Evolutionary conservation across 2,888 invertebrate genomes (phyloP).

Genomic region (Cepaea hortensis): DNA sequence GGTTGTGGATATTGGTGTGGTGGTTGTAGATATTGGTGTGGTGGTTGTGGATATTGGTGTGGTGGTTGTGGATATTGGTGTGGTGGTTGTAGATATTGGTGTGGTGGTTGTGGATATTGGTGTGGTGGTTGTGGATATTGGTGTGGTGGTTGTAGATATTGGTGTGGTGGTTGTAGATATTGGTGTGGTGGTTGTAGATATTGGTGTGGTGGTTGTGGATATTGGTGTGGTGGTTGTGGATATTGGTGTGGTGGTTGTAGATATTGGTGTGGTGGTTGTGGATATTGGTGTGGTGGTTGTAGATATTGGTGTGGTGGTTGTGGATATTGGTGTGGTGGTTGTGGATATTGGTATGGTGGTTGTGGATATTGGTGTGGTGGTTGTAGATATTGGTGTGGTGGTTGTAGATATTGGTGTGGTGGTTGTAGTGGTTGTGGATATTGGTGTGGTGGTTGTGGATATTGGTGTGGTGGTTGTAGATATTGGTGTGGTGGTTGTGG

Average conservation of each 20-base stretch:
- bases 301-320: not conserved
- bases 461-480: not conserved
- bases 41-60: too few species aligned
- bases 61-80: not conserved
- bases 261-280: too few species aligned
- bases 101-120: conserved; percentile 10
- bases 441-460: not conserved
- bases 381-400: not conserved
- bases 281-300: not conserved
- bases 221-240: not conserved
- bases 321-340: not conserved
- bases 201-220: conserved; percentile 2
- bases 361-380: not conserved
- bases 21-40: too few species aligned
- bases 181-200: conserved; percentile 13
- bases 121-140: conserved; percentile 19
- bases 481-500: not conserved
- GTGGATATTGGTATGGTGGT: not conserved
- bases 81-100: not conserved
- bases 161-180: conserved; percentile 7
- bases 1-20: not conserved
- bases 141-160: not conserved
- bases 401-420: not conserved
- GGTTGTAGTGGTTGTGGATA: conserved; percentile 12
- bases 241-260: not conserved